Conservation (phyloP, 2,113 vertebrate species). For the Phylloscopus trochilus region DNA sequence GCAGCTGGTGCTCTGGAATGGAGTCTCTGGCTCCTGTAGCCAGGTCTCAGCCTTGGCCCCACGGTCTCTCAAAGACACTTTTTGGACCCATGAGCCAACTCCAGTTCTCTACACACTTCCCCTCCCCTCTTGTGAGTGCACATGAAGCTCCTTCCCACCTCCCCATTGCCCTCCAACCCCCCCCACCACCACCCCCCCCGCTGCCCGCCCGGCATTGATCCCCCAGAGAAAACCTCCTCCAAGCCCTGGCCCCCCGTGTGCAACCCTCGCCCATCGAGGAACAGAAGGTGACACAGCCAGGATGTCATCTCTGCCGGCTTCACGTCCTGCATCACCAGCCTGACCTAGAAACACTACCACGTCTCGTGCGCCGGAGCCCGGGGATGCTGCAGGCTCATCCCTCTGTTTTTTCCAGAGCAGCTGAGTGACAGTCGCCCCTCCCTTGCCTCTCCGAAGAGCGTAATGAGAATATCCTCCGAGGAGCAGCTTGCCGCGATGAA, state of each 20-base stretch:
- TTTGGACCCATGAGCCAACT: accelerated
- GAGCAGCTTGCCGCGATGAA: constrained; percentile 63
- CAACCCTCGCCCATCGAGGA: neutral
- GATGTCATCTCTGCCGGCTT: constrained; percentile 32
- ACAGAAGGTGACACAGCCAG: constrained; percentile 46
- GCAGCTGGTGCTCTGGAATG: accelerated
- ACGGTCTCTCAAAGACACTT: accelerated
- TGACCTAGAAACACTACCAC: constrained; percentile 62
- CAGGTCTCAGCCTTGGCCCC: neutral
- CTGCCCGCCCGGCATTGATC: neutral
- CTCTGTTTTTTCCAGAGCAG: constrained; percentile 46
- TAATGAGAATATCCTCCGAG: constrained; percentile 60
- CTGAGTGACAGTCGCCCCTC: constrained; percentile 62
- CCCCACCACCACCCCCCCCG: too few relatives aligned
- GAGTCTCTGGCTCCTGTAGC: neutral
- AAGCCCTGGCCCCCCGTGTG: accelerated
- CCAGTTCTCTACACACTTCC: neutral
- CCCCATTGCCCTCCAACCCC: accelerated
- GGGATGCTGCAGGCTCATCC: constrained; percentile 62
- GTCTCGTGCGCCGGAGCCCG: constrained; percentile 22
- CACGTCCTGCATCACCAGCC: constrained; percentile 37
- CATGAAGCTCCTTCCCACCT: neutral
- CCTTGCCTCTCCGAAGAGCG: constrained; percentile 31
- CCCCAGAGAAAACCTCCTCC: neutral
- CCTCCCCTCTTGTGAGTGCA: neutral